These are phyloP conservation scores for Bombus affinis DNA, from an alignment of 1,140 invertebrate species.

Conservation along the genomic window DNA sequence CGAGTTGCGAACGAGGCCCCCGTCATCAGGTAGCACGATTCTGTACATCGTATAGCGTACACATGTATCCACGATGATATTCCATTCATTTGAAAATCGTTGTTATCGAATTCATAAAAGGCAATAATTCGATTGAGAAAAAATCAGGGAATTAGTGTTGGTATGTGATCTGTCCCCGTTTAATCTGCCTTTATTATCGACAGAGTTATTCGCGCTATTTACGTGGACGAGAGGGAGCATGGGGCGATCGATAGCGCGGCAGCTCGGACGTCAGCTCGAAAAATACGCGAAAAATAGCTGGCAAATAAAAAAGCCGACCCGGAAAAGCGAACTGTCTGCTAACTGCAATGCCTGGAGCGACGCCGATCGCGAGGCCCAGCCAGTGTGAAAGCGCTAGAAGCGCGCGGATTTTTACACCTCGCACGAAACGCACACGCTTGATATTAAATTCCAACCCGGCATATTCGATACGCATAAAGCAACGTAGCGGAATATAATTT, in stretches of 20 bases:
- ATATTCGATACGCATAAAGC: constrained; percentile 63
- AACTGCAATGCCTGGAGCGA: constrained; percentile 41
- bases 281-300: constrained; percentile 50
- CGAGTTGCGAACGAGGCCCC: not conserved
- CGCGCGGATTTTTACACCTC: constrained; percentile 65
- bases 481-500: constrained; percentile 70
- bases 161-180: constrained; percentile 34
- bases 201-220: constrained; percentile 51
- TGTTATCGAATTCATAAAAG: constrained; percentile 27
- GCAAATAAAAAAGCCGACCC: constrained; percentile 24
- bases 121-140: constrained; percentile 35
- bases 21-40: not conserved
- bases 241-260: constrained; percentile 40
- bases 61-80: not conserved
- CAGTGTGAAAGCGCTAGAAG: constrained; percentile 48
- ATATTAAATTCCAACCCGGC: constrained; percentile 68
- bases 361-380: constrained; percentile 37
- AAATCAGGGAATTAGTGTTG: constrained; percentile 37
- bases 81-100: not conserved
- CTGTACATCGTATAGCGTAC: not conserved
- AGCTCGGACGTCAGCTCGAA: constrained; percentile 33
- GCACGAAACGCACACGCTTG: constrained; percentile 41
- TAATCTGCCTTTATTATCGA: constrained; percentile 53
- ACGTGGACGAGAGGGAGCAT: constrained; percentile 11
- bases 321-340: constrained; percentile 45